Base-by-base conservation (phyloP, 2,888 invertebrate species). In the Pristionchus exspectatus region DNA sequence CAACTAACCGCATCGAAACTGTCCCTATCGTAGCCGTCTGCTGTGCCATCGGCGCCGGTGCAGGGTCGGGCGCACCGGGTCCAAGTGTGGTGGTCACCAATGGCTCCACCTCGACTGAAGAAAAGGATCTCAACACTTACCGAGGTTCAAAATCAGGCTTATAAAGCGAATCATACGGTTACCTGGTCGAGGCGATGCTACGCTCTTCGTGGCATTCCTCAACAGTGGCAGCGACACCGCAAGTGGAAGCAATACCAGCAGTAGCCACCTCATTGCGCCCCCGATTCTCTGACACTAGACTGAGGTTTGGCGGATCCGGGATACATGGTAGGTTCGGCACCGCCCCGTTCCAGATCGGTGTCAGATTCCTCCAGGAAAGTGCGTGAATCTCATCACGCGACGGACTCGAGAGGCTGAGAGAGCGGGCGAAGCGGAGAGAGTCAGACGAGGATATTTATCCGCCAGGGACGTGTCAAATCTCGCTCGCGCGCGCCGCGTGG, bases 281-380 rank as follows among this genome's bases (percentile, higher is more conserved):
- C 44, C 1, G 30, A 74, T 3, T 16, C 74, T 18, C 18, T 38
- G 33, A 24, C 12, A 50, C 27, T 33, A 21, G 74, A 38, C 74
- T 74, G 74, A 33, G 72, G 74, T 38, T 24, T 38, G 50, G 12
- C 4, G 81, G 10, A 50, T 81, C n/a, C 50, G 0, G 50, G n/a
- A 7, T 10, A 18, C 30, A n/a, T n/a, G 33, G 12, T 21, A 33
- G 9, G 33, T 50, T 54, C 4, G 24, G 50, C 50, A 14, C 81
- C 81, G 81, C 81, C 81, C 50, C 2, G n/a, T 12, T 81, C 81
- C 27, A 14, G 81, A 81, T 81, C 50, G 50, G 81, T 81, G 50
- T 81, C 81, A 16, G 50, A 2, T 81, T 81, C 81, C 81, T n/a
- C 1, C 27, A n/a, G 81, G 27, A 63, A 54, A 24, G 7, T 21